Evolutionary conservation across 2,113 vertebrate genomes (phyloP).

Genomic region (Galemys pyrenaicus): DNA sequence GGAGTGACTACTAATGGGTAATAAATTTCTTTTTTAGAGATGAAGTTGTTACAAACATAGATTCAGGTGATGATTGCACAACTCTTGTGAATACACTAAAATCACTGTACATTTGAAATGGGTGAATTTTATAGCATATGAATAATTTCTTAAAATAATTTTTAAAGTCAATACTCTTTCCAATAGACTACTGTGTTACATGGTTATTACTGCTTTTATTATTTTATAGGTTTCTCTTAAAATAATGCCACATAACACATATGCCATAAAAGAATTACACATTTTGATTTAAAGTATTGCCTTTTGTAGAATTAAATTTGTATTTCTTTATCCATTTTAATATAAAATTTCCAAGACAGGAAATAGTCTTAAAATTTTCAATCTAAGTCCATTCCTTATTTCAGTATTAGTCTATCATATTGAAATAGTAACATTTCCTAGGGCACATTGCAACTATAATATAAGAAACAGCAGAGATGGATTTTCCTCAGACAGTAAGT

Average conservation of each 20-base stretch:
- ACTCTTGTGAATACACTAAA: background rate
- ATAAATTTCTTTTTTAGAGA: background rate
- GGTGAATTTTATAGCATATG: background rate
- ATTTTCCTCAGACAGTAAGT: background rate
- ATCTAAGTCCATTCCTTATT: background rate
- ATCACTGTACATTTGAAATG: background rate
- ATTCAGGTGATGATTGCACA: background rate
- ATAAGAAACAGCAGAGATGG: background rate
- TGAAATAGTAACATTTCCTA: background rate
- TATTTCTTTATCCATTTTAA: background rate
- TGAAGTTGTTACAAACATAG: background rate
- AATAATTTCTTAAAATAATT: background rate
- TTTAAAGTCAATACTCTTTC: background rate
- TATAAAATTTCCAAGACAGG: background rate
- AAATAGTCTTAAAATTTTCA: background rate
- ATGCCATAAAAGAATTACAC: background rate
- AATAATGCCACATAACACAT: background rate
- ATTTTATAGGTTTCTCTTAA: slow-evolving; percentile 4
- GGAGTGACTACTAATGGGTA: background rate
- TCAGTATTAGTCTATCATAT: background rate
- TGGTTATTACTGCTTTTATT: background rate
- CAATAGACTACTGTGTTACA: background rate
- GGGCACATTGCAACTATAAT: background rate
- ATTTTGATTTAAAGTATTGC: background rate
- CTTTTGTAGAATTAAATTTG: background rate